A percentile compares a stretch with the other conserved stretches of the same genome.
Conservation (phyloP, 2,797 vertebrate species). For the Eutrigla gurnardus region DNA sequence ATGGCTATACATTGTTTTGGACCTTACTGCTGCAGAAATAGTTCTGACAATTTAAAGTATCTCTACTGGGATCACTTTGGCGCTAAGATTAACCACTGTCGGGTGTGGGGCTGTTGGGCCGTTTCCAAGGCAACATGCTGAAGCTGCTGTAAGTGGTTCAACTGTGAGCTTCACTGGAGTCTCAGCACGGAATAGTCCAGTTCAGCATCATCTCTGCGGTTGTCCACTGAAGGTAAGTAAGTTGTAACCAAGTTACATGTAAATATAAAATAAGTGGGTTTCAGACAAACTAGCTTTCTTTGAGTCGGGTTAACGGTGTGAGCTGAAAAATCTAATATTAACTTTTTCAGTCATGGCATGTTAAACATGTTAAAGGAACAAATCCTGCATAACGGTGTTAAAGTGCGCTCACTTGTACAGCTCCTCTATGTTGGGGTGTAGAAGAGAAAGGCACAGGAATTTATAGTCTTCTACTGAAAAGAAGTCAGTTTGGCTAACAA, state of each 20-base stretch:
- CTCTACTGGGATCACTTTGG: not conserved
- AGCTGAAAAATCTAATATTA: too few relatives aligned
- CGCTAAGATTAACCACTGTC: not conserved
- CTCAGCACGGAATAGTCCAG: not conserved
- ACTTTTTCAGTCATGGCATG: not conserved
- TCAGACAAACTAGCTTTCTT: not conserved
- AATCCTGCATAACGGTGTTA: not conserved
- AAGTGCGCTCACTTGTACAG: not conserved
- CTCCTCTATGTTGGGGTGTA: not conserved
- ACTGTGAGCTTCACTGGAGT: not conserved
- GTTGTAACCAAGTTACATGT: not conserved
- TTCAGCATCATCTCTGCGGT: not conserved
- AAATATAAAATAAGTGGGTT: not conserved
- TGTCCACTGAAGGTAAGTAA: constrained; percentile 19
- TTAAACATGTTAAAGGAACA: not conserved
- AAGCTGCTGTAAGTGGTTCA: constrained; percentile 37
- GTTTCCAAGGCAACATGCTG: constrained; percentile 54
- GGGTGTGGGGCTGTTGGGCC: constrained; percentile 48
- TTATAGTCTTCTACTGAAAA: constrained; percentile 45
- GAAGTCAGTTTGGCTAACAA: constrained; percentile 41
- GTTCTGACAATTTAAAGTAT: too few relatives aligned
- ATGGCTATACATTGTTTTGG: not conserved
- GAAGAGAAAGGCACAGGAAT: constrained; percentile 29
- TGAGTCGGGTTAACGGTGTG: not conserved
- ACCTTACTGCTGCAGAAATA: too few relatives aligned